Base-by-base conservation (phyloP, 2,113 vertebrate genomes). In the Lepisosteus oculatus region DNA sequence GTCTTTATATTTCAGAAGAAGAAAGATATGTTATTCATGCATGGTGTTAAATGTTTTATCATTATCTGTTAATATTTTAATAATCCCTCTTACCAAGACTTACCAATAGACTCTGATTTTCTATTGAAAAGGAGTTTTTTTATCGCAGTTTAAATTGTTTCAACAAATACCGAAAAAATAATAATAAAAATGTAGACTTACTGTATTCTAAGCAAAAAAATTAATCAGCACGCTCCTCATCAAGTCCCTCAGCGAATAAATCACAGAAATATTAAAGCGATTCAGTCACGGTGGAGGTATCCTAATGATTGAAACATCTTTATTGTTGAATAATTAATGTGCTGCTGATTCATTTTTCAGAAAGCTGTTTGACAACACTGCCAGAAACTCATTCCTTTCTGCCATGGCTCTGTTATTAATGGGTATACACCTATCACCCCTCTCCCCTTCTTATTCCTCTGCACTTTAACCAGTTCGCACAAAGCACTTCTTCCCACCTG, bases 281-380 rank as follows among this genome's bases (percentile, higher is more conserved):
- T 86, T 83, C 81, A 77, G 81, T 87, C 78, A 54, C 13, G 68
- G 80, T 85, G 70, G 89, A 92, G 87, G 87, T 90, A 86, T 88
- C 82, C 85, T 90, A 89, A 90, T 92, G 86, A 89, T 85, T 82
- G 79, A 86, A 87, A 82, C 70, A 72, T 85, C 84, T 84, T 89
- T 85, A 79, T 67, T 72, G 77, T 84, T 91, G 85, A 90, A 91
- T 93, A 88, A 93, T 91, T 91, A 85, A 93, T 88, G 79, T 76
- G 78, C 81, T 63, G 76, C 74, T 74, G 81, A 87, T 92, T 85
- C 78, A 85, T 88, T 88, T 90, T 85, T 87, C 82, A 86, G 78
- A 79, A 72, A 17, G 54, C 77, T 73, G 69, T 77, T 87, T 90
- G 84, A 78, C 81, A 84, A 81, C 69, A 62, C 54, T 65, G 43